Evolutionary conservation across 2,888 invertebrate genomes (phyloP).

Genomic region (Thymelicus acteon): DNA sequence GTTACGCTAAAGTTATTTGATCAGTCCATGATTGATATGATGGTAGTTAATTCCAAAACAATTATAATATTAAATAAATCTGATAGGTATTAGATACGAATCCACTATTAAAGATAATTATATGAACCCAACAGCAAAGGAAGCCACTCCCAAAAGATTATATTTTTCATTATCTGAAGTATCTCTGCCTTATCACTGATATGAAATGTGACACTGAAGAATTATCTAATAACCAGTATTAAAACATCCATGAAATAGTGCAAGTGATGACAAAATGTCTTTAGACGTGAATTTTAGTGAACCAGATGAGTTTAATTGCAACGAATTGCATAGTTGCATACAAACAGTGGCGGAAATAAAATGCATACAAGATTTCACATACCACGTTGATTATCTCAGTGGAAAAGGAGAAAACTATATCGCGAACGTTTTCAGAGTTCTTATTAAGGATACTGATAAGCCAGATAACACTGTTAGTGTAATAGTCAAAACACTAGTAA

Average conservation of each 20-base stretch:
- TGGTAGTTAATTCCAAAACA: too few relatives aligned
- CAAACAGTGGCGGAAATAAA: slow-evolving; percentile 58
- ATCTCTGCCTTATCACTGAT: slow-evolving; percentile 25
- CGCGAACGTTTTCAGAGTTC: slow-evolving; percentile 71
- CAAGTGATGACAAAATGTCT: slow-evolving; percentile 60
- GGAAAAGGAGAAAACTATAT: slow-evolving; percentile 68
- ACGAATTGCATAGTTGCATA: slow-evolving; percentile 66
- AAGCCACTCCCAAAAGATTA: slow-evolving; percentile 8
- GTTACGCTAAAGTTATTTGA: too few relatives aligned
- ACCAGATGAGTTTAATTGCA: slow-evolving; percentile 72
- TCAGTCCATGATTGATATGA: too few relatives aligned
- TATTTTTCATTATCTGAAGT: not conserved
- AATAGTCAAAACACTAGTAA: slow-evolving; percentile 72
- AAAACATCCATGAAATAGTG: slow-evolving; percentile 9
- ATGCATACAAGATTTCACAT: slow-evolving; percentile 63
- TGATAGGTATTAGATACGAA: too few relatives aligned
- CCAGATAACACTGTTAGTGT: slow-evolving; percentile 55
- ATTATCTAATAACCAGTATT: slow-evolving; percentile 16
- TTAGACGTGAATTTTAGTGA: slow-evolving; percentile 77
- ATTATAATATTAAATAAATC: too few relatives aligned
- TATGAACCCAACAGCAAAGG: not conserved
- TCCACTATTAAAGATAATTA: too few relatives aligned
- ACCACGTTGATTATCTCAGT: slow-evolving; percentile 68
- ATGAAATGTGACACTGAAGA: slow-evolving; percentile 4
- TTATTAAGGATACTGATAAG: slow-evolving; percentile 57